phyloP scores from a whole-genome alignment of 2,888 invertebrate species.

The Halictus quadricinctus region DNA sequence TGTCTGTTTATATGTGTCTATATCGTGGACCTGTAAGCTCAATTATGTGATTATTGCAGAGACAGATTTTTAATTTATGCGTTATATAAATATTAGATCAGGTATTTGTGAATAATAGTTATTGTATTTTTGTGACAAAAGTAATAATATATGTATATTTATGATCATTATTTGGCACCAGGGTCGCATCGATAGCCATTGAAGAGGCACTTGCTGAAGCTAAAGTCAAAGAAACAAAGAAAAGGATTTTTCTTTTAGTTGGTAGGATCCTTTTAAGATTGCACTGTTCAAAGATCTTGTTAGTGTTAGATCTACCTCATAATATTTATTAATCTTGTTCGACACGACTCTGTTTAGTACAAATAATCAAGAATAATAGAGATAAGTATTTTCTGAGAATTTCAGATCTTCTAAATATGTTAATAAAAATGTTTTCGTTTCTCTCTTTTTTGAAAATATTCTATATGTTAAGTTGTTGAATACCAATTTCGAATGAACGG shows the following conservation, averaged over 20 bases:
- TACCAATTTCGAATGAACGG: not conserved
- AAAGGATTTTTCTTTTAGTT: not conserved
- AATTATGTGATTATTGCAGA: constrained; percentile 24
- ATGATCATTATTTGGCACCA: not conserved
- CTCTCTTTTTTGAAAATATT: constrained; percentile 11
- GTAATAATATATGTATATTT: constrained; percentile 30
- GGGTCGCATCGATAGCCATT: not conserved
- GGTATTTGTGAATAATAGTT: constrained; percentile 12
- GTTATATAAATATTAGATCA: constrained; percentile 29
- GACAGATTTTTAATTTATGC: constrained; percentile 24
- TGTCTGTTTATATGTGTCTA: constrained; percentile 18
- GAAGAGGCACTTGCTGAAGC: not conserved
- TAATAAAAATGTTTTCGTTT: not conserved
- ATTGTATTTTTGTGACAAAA: constrained; percentile 23
- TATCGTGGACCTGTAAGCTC: constrained; percentile 18
- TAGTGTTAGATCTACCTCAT: not conserved
- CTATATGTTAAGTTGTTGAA: constrained; percentile 1
- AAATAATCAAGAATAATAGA: constrained; percentile 6
- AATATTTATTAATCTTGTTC: not conserved
- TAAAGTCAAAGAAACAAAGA: not conserved
- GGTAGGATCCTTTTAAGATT: not conserved
- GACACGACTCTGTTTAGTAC: not conserved
- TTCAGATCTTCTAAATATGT: constrained; percentile 12
- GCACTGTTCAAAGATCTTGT: not conserved
- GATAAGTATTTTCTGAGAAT: not conserved